Evolutionary conservation across 2,113 vertebrate genomes (phyloP).

Genomic region (Phrynosoma platyrhinos): DNA sequence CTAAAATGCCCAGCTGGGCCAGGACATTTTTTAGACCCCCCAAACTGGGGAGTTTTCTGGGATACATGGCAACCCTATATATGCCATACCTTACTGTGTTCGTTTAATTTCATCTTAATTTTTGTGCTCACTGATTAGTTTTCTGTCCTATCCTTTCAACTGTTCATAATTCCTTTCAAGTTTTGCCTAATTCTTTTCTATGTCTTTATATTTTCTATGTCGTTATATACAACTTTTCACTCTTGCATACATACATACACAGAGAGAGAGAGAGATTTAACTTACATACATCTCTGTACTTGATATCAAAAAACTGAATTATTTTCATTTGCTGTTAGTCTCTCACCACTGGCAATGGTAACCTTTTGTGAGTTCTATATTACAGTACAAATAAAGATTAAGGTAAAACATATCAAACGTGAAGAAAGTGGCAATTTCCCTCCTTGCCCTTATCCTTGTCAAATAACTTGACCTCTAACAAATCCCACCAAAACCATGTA

Average conservation of each 20-base stretch:
- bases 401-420: not conserved
- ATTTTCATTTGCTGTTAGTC: conserved; percentile 21
- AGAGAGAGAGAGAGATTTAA: not conserved
- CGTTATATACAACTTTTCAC: not conserved
- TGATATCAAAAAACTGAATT: not conserved
- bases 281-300: not conserved
- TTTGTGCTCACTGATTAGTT: not conserved
- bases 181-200: not conserved
- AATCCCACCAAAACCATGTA: conserved; percentile 40
- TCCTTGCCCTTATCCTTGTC: conserved; percentile 32
- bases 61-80: not conserved
- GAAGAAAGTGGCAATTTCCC: not conserved
- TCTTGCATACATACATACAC: not conserved
- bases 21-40: too few relatives aligned
- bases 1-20: too few relatives aligned
- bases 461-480: conserved; percentile 43
- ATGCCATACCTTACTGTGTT: not conserved
- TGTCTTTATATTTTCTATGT: not conserved
- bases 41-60: too few relatives aligned
- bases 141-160: not conserved
- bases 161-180: not conserved
- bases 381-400: conserved; percentile 27
- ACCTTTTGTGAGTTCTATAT: conserved; percentile 42
- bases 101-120: not conserved
- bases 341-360: not conserved